These are phyloP conservation scores for Grallaria varia DNA, from an alignment of 2,113 vertebrate genomes.

Conservation along the genomic window DNA sequence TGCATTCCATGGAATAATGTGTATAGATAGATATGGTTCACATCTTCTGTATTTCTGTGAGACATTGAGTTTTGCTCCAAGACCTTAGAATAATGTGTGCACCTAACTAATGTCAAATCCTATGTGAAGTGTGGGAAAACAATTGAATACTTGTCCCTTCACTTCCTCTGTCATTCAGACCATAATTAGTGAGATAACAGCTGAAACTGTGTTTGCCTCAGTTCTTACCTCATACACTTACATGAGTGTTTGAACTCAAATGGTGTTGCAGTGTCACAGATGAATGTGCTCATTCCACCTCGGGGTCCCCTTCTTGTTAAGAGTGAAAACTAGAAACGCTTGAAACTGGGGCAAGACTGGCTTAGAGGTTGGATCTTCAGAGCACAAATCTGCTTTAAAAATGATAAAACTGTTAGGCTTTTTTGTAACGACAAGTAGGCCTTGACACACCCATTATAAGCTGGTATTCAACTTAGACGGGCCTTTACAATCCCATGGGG, in stretches of 20 bases:
- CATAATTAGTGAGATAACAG: neutral
- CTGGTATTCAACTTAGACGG: fast-evolving
- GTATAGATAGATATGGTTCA: neutral
- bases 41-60: neutral
- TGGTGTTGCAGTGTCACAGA: fast-evolving
- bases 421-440: fast-evolving
- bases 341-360: fast-evolving
- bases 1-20: fast-evolving
- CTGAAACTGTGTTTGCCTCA: neutral
- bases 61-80: neutral
- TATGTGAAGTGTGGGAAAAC: neutral
- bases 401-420: fast-evolving
- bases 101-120: neutral
- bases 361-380: neutral
- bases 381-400: neutral
- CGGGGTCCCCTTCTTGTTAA: neutral
- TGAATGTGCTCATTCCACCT: neutral
- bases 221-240: neutral
- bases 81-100: neutral
- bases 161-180: neutral
- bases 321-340: neutral
- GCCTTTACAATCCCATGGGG: fast-evolving
- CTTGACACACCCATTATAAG: fast-evolving
- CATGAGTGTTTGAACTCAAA: neutral
- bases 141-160: neutral